Base-by-base conservation (phyloP, 2,888 invertebrate species). In the Antheraea yamamai region DNA sequence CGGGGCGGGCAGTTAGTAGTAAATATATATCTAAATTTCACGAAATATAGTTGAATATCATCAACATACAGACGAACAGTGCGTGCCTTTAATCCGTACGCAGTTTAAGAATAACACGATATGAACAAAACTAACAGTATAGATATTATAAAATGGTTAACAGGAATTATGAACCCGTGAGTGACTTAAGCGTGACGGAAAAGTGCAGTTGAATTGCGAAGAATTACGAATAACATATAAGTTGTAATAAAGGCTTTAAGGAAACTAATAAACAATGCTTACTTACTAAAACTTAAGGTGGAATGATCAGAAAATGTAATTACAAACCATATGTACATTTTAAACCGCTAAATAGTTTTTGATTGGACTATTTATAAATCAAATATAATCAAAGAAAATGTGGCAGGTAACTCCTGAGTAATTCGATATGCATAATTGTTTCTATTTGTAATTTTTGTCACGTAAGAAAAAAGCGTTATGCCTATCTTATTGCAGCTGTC, bases 81-180 rank as follows among this genome's bases (percentile, higher is more conserved):
- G 18, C 1, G 52, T 20, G 55, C 8, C 18, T 20, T 0, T 55
- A 55, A 55, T 55, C n/a, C 55, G 55, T 55, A 55, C 55, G 55
- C 55, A 55, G 6, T 7, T 55, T 20, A 16, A 52, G n/a, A 58
- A 7, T 23, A 61, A 0, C 0, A 23, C n/a, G 23, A 23, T 61
- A 12, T 23, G 35, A 10, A 61, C 23, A 23, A 61, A 61, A 61
- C 61, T 61, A 61, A 23, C 23, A 61, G n/a, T 23, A 23, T 23
- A 23, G 8, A n/a, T 55, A 20, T 61, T 23, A 61, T 23, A 23
- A 61, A 61, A 12, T 61, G 23, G 12, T 61, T 61, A 61, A 61
- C 84, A 84, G 84, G 82, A 84, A 84, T 76, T 76, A 64, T 74
- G 76, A 77, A 14, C 81, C 81, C 58, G 75, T 77, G 74, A 78